Evolutionary conservation across 2,888 invertebrate species (phyloP), one percentile per base, ranked within the genome.

Genomic region (Vesta saturnalis): DNA sequence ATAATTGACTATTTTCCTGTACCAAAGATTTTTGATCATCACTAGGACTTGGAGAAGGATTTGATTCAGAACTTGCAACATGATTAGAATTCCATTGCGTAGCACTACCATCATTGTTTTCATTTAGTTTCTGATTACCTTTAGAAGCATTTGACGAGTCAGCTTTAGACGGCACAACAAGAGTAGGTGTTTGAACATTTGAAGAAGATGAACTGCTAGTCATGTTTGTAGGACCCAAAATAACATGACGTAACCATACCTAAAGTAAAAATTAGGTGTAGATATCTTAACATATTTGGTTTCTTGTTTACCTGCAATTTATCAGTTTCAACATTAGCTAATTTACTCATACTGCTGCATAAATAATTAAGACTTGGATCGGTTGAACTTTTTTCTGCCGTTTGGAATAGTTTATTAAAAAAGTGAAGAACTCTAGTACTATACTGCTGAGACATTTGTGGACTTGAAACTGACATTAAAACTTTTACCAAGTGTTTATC

Each of bases 371-470:
- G 85, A 63, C 87, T 87, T 60, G 86, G 88, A 80, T 87, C 88
- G n/a, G 86, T 88, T 57, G 88, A 87, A 63, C 87, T 85, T 76
- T 90, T 90, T 69, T 90, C 89, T 5, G 89, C 88, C 56, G 86
- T 84, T 80, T 88, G 89, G 77, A 91, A 91, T 1, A 94, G 84
- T 79, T 90, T 90, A 77, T 92, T 92, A 80, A 94, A 92, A 80
- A 94, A 92, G 77, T 91, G 94, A 70, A 97, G 86, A 47, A 96
- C 91, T 77, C 91, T 87, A 19, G 92, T 91, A 14, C 92, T 90
- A 79, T 93, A 94, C n/a, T 87, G 86, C 73, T 89, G 87, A 0
- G 90, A 89, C 72, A 90, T 89, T 60, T 91, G 89, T 0, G 92
- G 90, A 63, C 91, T 92, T 0, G 95, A 91, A 1, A 95, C 93